Evolutionary conservation across 2,888 invertebrate species (phyloP).

Genomic region (Argynnis bischoffii): DNA sequence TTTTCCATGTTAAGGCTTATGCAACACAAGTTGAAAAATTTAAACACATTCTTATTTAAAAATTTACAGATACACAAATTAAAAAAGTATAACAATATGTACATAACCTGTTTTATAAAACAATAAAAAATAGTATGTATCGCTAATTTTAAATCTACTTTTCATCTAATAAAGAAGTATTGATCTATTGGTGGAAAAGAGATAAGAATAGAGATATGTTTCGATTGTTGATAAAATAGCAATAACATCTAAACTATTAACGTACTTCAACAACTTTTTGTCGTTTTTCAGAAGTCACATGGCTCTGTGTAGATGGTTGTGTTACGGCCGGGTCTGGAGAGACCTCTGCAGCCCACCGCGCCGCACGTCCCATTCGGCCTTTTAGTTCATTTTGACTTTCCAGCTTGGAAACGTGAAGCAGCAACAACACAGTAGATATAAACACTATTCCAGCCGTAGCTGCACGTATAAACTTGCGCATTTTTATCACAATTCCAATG

Average conservation of each 20-base stretch:
- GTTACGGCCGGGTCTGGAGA: neutral
- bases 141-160: too few species aligned
- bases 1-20: too few species aligned
- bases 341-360: conserved; percentile 22
- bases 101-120: too few species aligned
- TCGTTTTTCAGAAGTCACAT: conserved; percentile 30
- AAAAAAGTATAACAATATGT: too few species aligned
- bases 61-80: too few species aligned
- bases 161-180: too few species aligned
- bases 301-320: neutral
- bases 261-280: conserved; percentile 42
- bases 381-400: conserved; percentile 32
- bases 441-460: conserved; percentile 47
- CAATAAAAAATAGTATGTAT: too few species aligned
- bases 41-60: too few species aligned
- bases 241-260: neutral
- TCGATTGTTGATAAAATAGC: too few species aligned
- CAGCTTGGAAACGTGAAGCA: conserved; percentile 48
- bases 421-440: conserved; percentile 47
- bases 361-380: conserved; percentile 35
- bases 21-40: too few species aligned
- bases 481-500: conserved; percentile 36
- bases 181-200: too few species aligned
- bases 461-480: conserved; percentile 56
- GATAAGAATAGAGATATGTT: too few species aligned